phyloP scores from a whole-genome alignment of 2,888 invertebrate genomes.

The Perdita meconis region DNA sequence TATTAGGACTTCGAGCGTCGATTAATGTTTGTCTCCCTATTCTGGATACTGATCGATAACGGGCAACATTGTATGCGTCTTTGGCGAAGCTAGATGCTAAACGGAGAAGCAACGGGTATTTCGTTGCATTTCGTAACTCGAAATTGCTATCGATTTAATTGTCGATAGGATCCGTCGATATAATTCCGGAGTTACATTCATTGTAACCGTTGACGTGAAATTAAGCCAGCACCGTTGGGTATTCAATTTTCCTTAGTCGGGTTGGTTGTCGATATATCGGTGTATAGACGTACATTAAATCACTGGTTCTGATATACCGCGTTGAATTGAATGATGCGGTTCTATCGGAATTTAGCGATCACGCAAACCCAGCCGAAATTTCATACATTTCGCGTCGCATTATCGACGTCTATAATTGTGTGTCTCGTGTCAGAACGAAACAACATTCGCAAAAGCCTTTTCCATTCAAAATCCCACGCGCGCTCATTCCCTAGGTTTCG shows the following conservation, averaged over 20 bases:
- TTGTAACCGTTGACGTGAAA: conserved; percentile 23
- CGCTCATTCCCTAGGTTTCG: too few species aligned
- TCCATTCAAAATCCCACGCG: too few species aligned
- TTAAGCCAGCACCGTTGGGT: conserved; percentile 13
- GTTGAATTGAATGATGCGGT: conserved; percentile 42
- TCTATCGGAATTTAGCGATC: conserved; percentile 17
- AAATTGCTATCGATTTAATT: conserved; percentile 4
- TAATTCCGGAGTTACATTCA: background rate
- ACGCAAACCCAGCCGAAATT: background rate
- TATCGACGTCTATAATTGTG: conserved; percentile 2
- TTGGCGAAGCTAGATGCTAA: background rate
- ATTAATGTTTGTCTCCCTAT: too few species aligned
- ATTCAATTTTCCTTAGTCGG: conserved; percentile 53
- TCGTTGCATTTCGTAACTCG: background rate
- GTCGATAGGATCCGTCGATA: background rate
- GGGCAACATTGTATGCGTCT: background rate
- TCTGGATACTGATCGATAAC: too few species aligned
- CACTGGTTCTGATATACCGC: conserved; percentile 15
- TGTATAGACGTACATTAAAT: conserved; percentile 34
- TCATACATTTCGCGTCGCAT: background rate
- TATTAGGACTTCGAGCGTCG: too few species aligned
- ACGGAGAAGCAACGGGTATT: background rate
- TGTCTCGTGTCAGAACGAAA: background rate
- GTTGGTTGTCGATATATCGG: conserved; percentile 23
- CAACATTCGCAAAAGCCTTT: background rate